Evolutionary conservation across 2,888 invertebrate species (phyloP).

Genomic region (Amiota communis): DNA sequence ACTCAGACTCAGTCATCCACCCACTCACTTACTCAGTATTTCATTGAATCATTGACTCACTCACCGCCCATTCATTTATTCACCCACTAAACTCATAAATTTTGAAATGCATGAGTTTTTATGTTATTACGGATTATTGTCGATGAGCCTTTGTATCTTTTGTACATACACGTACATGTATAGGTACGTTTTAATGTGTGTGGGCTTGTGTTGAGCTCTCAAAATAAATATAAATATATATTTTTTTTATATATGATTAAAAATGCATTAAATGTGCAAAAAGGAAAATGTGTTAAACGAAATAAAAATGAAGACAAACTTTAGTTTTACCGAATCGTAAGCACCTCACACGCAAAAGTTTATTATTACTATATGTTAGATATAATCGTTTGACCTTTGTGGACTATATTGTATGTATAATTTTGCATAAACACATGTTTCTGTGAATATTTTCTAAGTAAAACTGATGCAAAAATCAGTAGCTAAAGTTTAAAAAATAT

Average conservation of each 20-base stretch:
- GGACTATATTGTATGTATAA: too few relatives aligned
- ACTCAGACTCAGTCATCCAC: neutral
- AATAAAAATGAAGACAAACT: conserved; percentile 22
- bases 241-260: conserved; percentile 53
- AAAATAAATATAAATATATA: too few relatives aligned
- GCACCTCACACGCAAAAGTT: too few relatives aligned
- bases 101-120: conserved; percentile 52
- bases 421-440: too few relatives aligned
- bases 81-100: conserved; percentile 23
- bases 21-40: neutral
- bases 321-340: too few relatives aligned
- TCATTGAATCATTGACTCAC: neutral
- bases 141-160: neutral
- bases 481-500: too few relatives aligned
- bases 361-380: too few relatives aligned
- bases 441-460: too few relatives aligned
- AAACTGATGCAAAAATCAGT: too few relatives aligned
- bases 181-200: neutral
- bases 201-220: conserved; percentile 24
- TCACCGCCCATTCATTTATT: too few relatives aligned
- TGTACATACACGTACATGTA: too few relatives aligned
- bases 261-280: conserved; percentile 60
- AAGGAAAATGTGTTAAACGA: conserved; percentile 19
- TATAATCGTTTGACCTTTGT: too few relatives aligned
- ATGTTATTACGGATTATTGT: conserved; percentile 50